phyloP scores from a whole-genome alignment of 2,888 invertebrate genomes.

The Adelognathus sp. region DNA sequence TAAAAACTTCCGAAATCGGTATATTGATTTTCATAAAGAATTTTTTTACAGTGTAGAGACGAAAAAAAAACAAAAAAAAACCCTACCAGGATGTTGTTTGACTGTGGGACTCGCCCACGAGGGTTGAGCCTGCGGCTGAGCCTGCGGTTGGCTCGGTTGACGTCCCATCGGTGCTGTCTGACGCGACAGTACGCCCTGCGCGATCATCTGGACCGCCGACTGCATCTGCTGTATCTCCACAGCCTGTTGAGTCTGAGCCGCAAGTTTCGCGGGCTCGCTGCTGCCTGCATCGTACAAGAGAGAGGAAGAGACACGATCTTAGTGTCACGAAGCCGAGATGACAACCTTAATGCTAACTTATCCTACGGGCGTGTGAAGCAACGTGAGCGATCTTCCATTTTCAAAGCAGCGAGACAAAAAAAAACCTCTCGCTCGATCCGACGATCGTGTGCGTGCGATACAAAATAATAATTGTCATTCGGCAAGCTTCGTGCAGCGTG shows the following conservation, averaged over 20 bases:
- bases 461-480: conserved; percentile 4
- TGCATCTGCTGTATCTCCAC: conserved; percentile 77
- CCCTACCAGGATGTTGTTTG: conserved; percentile 78
- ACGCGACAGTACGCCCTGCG: conserved; percentile 76
- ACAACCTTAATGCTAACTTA: background rate
- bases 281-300: conserved; percentile 69
- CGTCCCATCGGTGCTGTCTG: conserved; percentile 71
- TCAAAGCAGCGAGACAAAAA: background rate
- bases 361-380: background rate
- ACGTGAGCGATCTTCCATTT: background rate
- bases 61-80: too few species aligned
- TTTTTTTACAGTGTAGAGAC: too few species aligned
- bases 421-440: too few species aligned
- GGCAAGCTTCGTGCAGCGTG: conserved; percentile 14
- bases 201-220: conserved; percentile 73
- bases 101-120: conserved; percentile 75
- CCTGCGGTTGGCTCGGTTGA: conserved; percentile 67
- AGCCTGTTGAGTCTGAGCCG: conserved; percentile 73
- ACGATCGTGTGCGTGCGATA: background rate
- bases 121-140: conserved; percentile 67
- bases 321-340: conserved; percentile 18
- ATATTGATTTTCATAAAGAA: too few species aligned
- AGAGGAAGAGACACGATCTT: conserved; percentile 7
- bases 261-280: conserved; percentile 76
- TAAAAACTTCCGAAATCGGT: too few species aligned